Evolutionary conservation across 2,797 vertebrate genomes (phyloP).

Genomic region (Erethizon dorsatum): DNA sequence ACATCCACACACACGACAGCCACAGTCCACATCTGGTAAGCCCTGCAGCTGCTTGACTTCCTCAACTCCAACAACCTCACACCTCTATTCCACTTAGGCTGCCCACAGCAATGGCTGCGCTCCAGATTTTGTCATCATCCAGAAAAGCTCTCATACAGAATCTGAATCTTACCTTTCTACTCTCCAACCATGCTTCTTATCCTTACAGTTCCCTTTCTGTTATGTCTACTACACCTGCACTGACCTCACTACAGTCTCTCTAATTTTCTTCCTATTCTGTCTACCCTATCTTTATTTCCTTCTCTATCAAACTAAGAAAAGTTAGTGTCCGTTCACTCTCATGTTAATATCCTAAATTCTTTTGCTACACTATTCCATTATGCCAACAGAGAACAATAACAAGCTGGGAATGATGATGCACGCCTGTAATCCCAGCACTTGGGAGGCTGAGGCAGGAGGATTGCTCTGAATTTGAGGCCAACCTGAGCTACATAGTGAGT

Average conservation of each 20-base stretch:
- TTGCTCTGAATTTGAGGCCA: background rate
- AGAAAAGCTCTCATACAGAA: constrained; percentile 1
- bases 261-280: constrained; percentile 16
- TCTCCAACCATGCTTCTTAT: constrained; percentile 21
- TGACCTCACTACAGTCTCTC: background rate
- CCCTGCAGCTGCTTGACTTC: background rate
- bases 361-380: background rate
- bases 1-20: constrained; percentile 5
- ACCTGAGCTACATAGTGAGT: background rate
- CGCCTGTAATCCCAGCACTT: background rate
- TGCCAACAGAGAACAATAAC: background rate
- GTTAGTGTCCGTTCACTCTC: background rate
- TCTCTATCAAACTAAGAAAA: constrained; percentile 48
- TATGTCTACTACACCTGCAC: background rate
- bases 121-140: background rate
- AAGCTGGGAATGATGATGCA: background rate
- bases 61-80: background rate
- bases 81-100: background rate
- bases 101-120: background rate
- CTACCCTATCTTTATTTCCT: constrained; percentile 45
- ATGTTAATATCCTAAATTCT: constrained; percentile 40
- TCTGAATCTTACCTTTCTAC: background rate
- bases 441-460: background rate
- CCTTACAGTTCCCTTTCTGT: constrained; percentile 11
- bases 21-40: constrained; percentile 1